These are phyloP conservation scores for Pycnonotus jocosus DNA, from an alignment of 2,113 vertebrate genomes.

Conservation along the genomic window DNA sequence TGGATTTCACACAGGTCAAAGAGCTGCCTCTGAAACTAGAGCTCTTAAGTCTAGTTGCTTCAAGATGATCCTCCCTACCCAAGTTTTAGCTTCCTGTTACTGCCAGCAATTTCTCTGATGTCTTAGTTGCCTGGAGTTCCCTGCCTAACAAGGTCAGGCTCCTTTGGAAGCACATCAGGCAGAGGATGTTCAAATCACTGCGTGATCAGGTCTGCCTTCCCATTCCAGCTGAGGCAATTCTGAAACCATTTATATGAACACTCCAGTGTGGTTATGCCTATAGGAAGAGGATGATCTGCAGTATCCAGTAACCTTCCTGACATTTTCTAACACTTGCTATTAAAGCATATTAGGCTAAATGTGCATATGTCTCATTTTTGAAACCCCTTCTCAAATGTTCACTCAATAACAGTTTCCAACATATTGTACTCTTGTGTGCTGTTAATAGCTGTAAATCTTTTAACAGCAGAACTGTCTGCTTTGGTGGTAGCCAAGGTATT, in stretches of 20 bases:
- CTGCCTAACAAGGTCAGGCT: background rate
- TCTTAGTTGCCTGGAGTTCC: background rate
- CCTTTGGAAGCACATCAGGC: background rate
- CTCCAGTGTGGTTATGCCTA: background rate
- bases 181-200: background rate
- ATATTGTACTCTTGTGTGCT: background rate
- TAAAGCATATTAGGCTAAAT: background rate
- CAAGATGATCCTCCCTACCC: background rate
- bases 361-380: background rate
- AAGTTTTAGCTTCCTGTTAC: background rate
- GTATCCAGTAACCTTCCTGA: background rate
- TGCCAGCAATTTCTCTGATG: background rate
- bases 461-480: background rate
- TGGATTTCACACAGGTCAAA: background rate
- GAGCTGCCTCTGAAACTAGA: background rate
- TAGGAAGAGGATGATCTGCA: background rate
- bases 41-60: background rate
- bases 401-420: background rate
- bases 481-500: background rate
- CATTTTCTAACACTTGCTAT: constrained; percentile 20
- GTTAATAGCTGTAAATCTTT: constrained; percentile 29
- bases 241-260: background rate
- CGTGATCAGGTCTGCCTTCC: background rate
- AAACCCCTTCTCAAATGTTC: background rate
- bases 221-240: background rate